phyloP scores from a whole-genome alignment of 2,797 vertebrate genomes.

The Allobates femoralis region DNA sequence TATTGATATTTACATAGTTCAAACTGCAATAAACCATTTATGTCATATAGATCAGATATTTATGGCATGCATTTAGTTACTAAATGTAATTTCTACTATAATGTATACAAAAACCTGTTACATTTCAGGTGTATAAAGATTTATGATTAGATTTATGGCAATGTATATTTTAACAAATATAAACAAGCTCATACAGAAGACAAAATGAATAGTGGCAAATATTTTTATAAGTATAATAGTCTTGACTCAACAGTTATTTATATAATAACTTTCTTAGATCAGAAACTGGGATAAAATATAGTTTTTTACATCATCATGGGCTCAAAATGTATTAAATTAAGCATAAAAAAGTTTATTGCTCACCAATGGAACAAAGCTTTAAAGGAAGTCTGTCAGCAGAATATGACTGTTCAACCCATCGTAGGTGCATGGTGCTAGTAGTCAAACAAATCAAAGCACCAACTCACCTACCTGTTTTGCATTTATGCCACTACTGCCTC shows the following conservation, averaged over 20 bases:
- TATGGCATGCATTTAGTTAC: neutral
- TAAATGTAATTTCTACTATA: too few relatives aligned
- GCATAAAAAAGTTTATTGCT: neutral
- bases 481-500: too few relatives aligned
- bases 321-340: neutral
- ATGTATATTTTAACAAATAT: too few relatives aligned
- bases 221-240: conserved; percentile 29
- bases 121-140: neutral
- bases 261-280: neutral
- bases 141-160: neutral
- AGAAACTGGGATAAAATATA: neutral
- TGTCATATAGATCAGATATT: neutral
- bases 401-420: too few relatives aligned
- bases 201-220: neutral
- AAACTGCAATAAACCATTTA: neutral
- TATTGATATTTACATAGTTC: neutral
- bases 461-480: too few relatives aligned
- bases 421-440: too few relatives aligned
- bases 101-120: neutral
- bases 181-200: neutral
- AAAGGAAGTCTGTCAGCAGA: too few relatives aligned
- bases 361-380: neutral
- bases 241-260: neutral
- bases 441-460: too few relatives aligned
- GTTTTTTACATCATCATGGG: neutral